phyloP scores from a whole-genome alignment of 2,113 vertebrate species.

The Mormoops blainvillei region DNA sequence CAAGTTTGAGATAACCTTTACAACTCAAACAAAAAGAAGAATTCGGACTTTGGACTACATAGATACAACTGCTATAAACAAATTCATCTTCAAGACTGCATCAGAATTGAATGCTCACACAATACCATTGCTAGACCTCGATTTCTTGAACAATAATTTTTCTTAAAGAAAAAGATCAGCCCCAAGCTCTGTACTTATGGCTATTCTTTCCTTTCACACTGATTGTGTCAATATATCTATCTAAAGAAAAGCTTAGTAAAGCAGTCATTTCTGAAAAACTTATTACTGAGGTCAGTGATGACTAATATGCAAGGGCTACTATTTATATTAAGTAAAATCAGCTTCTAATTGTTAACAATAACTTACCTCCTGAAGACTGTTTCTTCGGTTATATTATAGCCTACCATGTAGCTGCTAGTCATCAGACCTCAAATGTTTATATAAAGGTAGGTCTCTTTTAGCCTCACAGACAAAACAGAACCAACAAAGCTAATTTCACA shows the following conservation, averaged over 20 bases:
- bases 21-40: neutral
- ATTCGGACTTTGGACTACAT: neutral
- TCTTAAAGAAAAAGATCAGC: neutral
- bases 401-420: neutral
- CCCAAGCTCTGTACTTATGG: neutral
- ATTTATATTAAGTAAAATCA: neutral
- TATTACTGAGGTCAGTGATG: neutral
- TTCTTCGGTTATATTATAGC: neutral
- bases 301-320: neutral
- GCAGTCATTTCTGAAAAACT: neutral
- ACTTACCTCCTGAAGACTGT: neutral
- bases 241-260: neutral
- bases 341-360: neutral
- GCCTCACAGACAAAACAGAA: neutral
- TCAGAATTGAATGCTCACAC: neutral
- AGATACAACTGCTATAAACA: neutral
- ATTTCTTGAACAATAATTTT: neutral
- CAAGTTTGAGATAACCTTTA: neutral
- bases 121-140: neutral
- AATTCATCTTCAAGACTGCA: neutral
- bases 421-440: neutral
- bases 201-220: neutral
- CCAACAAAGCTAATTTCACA: neutral
- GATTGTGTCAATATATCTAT: neutral
- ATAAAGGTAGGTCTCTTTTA: neutral